These are phyloP conservation scores for crab-eating macaque (Macaca fascicularis) DNA, from an alignment of 2,113 vertebrate species.

Conservation along the genomic window DNA sequence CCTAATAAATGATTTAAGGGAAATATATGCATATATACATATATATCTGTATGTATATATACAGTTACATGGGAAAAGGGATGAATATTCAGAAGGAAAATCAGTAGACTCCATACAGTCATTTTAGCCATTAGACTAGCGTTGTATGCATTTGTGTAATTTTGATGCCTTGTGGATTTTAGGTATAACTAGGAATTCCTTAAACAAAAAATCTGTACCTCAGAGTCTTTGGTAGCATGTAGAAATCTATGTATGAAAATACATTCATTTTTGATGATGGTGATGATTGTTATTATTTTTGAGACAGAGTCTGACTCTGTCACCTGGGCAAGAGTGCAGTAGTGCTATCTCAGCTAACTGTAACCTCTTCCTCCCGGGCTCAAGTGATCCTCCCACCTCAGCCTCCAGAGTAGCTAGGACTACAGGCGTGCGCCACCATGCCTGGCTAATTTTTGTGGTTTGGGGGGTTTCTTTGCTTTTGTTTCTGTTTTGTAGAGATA, in stretches of 20 bases:
- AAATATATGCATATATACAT: not conserved
- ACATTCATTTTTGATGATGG: not conserved
- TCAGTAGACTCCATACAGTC: not conserved
- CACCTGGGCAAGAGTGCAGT: too few species aligned
- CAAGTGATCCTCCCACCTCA: too few species aligned
- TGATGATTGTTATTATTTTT: too few species aligned
- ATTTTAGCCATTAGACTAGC: conserved; percentile 17
- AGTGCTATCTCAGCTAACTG: too few species aligned
- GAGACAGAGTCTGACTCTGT: too few species aligned
- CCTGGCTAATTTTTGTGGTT: too few species aligned
- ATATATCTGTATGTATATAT: not conserved
- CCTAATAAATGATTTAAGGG: not conserved
- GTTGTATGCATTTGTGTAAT: not conserved
- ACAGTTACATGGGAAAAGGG: not conserved
- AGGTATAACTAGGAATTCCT: not conserved
- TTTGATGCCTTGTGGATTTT: not conserved
- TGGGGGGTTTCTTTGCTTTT: too few species aligned
- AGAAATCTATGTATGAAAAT: not conserved
- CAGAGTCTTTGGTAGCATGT: not conserved
- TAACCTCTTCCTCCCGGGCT: too few species aligned
- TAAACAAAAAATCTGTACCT: not conserved
- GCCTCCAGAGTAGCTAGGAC: too few species aligned
- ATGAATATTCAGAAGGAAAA: not conserved
- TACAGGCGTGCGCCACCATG: too few species aligned
- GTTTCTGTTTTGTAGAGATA: too few species aligned